These are phyloP conservation scores for Rhinogobio ventralis DNA, from an alignment of 2,797 vertebrate genomes.

Conservation along the genomic window DNA sequence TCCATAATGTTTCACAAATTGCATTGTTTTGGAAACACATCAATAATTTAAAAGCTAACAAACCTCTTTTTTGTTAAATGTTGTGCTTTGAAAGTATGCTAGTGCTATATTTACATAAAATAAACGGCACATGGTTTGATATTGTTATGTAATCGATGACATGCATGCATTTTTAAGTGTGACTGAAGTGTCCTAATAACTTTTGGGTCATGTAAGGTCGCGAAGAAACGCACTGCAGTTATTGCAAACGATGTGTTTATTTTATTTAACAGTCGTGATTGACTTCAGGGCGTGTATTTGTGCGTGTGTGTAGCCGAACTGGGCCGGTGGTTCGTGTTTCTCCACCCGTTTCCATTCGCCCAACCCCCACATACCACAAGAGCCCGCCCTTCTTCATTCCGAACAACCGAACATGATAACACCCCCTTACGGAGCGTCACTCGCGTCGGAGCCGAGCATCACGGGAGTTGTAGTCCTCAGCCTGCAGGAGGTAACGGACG, in stretches of 20 bases:
- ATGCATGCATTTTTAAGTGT: not conserved
- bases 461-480: constrained; percentile 73
- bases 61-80: not conserved
- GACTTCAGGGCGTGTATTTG: constrained; percentile 5
- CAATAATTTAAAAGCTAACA: too few relatives aligned
- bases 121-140: not conserved
- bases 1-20: not conserved
- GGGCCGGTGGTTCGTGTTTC: constrained; percentile 59
- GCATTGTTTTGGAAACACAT: not conserved
- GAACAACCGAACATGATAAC: constrained; percentile 78
- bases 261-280: not conserved
- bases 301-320: constrained; percentile 35
- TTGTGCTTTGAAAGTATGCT: not conserved
- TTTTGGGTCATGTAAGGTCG: too few relatives aligned
- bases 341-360: constrained; percentile 76
- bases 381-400: constrained; percentile 76
- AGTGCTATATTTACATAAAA: not conserved
- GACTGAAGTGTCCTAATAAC: not conserved
- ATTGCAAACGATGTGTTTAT: not conserved
- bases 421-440: constrained; percentile 52
- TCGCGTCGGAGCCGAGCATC: constrained; percentile 35
- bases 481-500: constrained; percentile 59
- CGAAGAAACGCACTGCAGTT: too few relatives aligned
- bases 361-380: constrained; percentile 77
- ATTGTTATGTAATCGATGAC: not conserved